These are phyloP conservation scores for Clistopyga incitator DNA, from an alignment of 2,888 invertebrate species.

Conservation along the genomic window DNA sequence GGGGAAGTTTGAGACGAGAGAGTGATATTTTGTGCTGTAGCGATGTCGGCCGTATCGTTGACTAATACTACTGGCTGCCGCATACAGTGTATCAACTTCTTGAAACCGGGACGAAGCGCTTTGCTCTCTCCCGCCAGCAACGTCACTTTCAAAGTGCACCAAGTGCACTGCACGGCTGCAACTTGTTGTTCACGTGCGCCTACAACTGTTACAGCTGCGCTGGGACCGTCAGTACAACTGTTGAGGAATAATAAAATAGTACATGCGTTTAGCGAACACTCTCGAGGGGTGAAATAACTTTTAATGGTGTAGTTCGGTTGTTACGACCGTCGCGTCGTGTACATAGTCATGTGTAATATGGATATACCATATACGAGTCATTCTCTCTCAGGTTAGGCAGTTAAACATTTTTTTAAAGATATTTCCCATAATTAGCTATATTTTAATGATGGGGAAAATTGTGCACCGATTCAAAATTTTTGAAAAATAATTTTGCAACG, in stretches of 20 bases:
- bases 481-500: too few species aligned
- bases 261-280: neutral
- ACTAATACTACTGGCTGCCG: neutral
- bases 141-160: constrained; percentile 5
- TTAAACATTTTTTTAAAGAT: neutral
- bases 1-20: neutral
- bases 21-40: neutral
- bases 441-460: too few species aligned
- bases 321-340: neutral
- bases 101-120: constrained; percentile 3
- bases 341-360: neutral
- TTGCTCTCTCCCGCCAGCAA: neutral
- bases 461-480: too few species aligned
- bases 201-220: neutral
- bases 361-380: too few species aligned
- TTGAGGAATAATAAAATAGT: constrained; percentile 40
- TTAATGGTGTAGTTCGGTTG: constrained; percentile 33
- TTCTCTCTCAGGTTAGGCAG: neutral
- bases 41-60: neutral
- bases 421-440: too few species aligned
- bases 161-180: constrained; percentile 7
- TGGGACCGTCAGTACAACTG: constrained; percentile 15
- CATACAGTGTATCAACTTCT: neutral
- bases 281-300: constrained; percentile 40
- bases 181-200: constrained; percentile 36